phyloP scores from a whole-genome alignment of 2,888 invertebrate species.

The Linnaemya tessellans region DNA sequence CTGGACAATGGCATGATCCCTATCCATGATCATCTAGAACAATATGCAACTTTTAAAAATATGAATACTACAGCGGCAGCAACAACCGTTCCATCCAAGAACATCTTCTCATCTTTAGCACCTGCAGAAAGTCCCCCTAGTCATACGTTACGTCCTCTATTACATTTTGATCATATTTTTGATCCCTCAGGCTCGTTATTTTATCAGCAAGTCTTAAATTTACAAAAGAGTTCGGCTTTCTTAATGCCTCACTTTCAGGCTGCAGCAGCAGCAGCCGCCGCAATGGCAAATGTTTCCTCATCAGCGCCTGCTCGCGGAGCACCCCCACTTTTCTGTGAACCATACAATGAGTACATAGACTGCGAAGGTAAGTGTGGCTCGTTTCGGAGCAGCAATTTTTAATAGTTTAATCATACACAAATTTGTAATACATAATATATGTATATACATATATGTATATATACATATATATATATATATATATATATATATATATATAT shows the following conservation, averaged over 20 bases:
- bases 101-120: neutral
- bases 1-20: neutral
- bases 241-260: slow-evolving; percentile 80
- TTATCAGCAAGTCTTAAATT: slow-evolving; percentile 79
- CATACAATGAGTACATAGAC: slow-evolving; percentile 79
- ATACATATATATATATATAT: too few species aligned
- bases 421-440: too few species aligned
- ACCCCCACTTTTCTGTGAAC: slow-evolving; percentile 79
- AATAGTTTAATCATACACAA: neutral
- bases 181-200: slow-evolving; percentile 79
- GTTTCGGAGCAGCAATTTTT: neutral
- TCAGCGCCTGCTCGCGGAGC: slow-evolving; percentile 76
- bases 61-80: slow-evolving; percentile 15
- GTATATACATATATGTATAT: too few species aligned
- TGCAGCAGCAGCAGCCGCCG: slow-evolving; percentile 79
- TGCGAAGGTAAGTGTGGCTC: slow-evolving; percentile 78
- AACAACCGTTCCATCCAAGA: neutral
- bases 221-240: slow-evolving; percentile 78
- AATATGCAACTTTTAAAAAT: slow-evolving; percentile 54
- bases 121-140: slow-evolving; percentile 2
- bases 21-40: slow-evolving; percentile 30
- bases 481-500: too few species aligned
- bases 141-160: slow-evolving; percentile 69
- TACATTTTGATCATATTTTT: slow-evolving; percentile 78
- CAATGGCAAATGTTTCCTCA: slow-evolving; percentile 67